Evolutionary conservation across 2,113 vertebrate genomes (phyloP), one percentile per base, ranked within the genome.

Genomic region (Regulus satrapa): DNA sequence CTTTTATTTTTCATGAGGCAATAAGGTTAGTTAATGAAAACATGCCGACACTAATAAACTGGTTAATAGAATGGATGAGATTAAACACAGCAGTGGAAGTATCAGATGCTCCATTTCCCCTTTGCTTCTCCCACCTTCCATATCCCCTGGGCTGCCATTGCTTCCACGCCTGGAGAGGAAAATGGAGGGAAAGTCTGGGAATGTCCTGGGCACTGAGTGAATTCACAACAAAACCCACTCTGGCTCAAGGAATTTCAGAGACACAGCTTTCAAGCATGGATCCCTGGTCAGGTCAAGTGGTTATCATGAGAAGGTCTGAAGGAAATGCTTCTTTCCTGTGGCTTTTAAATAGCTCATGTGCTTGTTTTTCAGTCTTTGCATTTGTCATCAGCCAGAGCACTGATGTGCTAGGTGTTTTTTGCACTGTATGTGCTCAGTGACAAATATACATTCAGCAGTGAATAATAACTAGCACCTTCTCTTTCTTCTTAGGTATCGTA

Each of bases 401-500:
- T 48, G 14, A 56, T 7, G 28, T 40, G 1, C 23, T 34, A 7
- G 41, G 38, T 2, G 0, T 17, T 82, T 73, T 62, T 67, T 72
- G 54, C 24, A 18, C 32, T 85, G 1, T 29, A 8, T 59, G 46
- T 79, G 31, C 8, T 75, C 52, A 64, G 26, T 84, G 61, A 67
- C 72, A 72, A 88, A 51, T 69, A 36, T 0, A 16, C 25, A 10
- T 43, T 24, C 10, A 61, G 18, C 28, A 10, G 1, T 12, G 7
- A 21, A 40, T 61, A 82, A 17, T 87, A 94, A 86, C 79, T 41
- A 18, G 9, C 76, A 74, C 89, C 56, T 92, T 83, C 5, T 91
- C 63, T 97, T 96, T 75, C 95, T 86, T 95, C 78, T 32, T 85
- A 99, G 99, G 97, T 99, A 99, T 94, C 99, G 99, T 96, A 99